Base-by-base conservation (phyloP, 2,888 invertebrate species). In the Leptopilina drosophilae region DNA sequence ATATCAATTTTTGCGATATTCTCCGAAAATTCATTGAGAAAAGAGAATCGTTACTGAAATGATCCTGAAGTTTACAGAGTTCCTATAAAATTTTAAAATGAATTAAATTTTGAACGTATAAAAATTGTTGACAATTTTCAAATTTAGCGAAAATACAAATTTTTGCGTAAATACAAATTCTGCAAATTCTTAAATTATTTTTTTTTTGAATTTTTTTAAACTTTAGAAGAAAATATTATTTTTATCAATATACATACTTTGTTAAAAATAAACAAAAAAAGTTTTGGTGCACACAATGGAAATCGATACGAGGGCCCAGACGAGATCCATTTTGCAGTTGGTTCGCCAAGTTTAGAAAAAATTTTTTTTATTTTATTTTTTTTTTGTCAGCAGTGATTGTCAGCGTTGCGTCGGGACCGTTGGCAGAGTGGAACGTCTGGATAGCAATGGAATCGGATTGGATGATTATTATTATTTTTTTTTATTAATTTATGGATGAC, bases 391-490 rank as follows among this genome's bases (percentile, higher is more conserved):
- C 66, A 56, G 85, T 86, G 85, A 87, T 86, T 84, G 89, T 88
- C 88, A 87, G 88, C 87, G 89, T 90, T 87, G 90, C 90, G 90
- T 90, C 90, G 90, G 90, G 90, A 90, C 87, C 89, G 90, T 90
- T 89, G 90, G 90, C 87, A 86, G 87, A 87, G 88, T 88, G 90
- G 89, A 89, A 86, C 86, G 84, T 85, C 83, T 83, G 86, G 81
- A 83, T 81, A 62, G 80, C 79, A 79, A 59, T 69, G 84, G 83
- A 69, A 49, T 69, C 49, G 69, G 69, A 49, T 56, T 53, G 26
- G 14, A 69, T 69, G 69, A 14, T 49, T 46, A 46, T 46, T 46
- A 20, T 33, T 33, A 33, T 33, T 69, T 56, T 69, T 56, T 53
- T 82, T 78, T 56, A 77, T 78, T 77, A 78, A 79, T 78, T 79